A percentile compares a stretch with the other conserved stretches of the same genome.
Conservation (phyloP, 1,140 invertebrate species). For the Macrobrachium nipponense region DNA sequence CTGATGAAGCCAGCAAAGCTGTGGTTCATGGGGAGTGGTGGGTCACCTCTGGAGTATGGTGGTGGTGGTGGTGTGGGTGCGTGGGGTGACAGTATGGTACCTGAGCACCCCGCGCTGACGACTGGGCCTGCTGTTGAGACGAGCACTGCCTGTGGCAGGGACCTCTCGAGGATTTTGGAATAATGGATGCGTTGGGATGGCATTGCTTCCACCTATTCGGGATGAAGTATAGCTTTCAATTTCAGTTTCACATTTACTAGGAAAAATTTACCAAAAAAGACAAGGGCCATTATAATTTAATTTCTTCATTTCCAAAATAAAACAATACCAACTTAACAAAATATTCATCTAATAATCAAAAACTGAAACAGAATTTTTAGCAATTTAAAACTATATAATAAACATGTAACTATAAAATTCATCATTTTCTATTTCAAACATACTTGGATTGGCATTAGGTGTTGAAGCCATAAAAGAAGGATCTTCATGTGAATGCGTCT, state of each 20-base stretch:
- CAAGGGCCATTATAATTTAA: neutral
- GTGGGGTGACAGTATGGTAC: conserved; percentile 62
- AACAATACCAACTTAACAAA: too few species aligned
- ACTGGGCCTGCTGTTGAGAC: conserved; percentile 43
- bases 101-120: conserved; percentile 62
- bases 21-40: conserved; percentile 36
- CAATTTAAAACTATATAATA: neutral
- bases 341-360: too few species aligned
- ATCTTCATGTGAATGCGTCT: conserved; percentile 58
- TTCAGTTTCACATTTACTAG: neutral
- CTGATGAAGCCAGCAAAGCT: conserved; percentile 12
- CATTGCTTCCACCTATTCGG: conserved; percentile 50
- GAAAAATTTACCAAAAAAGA: neutral
- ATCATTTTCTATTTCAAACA: neutral
- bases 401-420: neutral
- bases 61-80: conserved; percentile 61
- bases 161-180: conserved; percentile 63
- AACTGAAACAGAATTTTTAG: too few species aligned
- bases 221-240: neutral
- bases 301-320: too few species aligned
- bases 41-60: conserved; percentile 64
- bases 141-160: conserved; percentile 39
- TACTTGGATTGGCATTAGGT: conserved; percentile 55
- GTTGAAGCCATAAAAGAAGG: conserved; percentile 57
- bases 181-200: conserved; percentile 61